Conservation (phyloP, 1,140 invertebrate genomes). For the Bursaphelenchus mucronatus region DNA sequence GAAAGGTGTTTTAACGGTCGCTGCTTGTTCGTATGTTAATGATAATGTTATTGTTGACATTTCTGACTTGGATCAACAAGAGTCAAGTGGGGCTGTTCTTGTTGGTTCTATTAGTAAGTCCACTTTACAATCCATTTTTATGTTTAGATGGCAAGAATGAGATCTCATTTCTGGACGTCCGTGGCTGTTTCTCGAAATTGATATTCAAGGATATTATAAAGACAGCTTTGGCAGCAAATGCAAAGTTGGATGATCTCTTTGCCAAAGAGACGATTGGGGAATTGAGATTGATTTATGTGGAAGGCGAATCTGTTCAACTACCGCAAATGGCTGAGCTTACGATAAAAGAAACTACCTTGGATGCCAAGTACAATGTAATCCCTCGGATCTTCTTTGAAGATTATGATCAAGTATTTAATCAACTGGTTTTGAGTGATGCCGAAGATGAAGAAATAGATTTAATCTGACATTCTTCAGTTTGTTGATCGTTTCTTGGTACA, state of each 20-base stretch:
- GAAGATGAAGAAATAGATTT: too few relatives aligned
- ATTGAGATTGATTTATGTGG: too few relatives aligned
- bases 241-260: neutral
- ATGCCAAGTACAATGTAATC: too few relatives aligned
- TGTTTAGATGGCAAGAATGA: conserved; percentile 17
- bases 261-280: neutral
- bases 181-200: conserved; percentile 9
- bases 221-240: conserved; percentile 1
- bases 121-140: neutral
- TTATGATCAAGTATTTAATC: too few relatives aligned
- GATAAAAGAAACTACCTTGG: too few relatives aligned
- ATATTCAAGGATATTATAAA: conserved; percentile 17
- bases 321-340: too few relatives aligned
- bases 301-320: too few relatives aligned
- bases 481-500: too few relatives aligned
- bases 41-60: conserved; percentile 17
- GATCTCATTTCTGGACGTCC: conserved; percentile 11
- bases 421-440: too few relatives aligned
- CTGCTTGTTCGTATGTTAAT: conserved; percentile 29
- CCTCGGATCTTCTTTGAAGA: too few relatives aligned
- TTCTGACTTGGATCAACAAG: conserved; percentile 10
- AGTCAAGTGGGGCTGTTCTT: conserved; percentile 1
- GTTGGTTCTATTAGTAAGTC: conserved; percentile 14
- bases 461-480: too few relatives aligned
- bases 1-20: conserved; percentile 30